A percentile compares a stretch with the other conserved stretches of the same genome.
Evolutionary conservation across 2,113 vertebrate species (phyloP).

Genomic region (Plecotus auritus): DNA sequence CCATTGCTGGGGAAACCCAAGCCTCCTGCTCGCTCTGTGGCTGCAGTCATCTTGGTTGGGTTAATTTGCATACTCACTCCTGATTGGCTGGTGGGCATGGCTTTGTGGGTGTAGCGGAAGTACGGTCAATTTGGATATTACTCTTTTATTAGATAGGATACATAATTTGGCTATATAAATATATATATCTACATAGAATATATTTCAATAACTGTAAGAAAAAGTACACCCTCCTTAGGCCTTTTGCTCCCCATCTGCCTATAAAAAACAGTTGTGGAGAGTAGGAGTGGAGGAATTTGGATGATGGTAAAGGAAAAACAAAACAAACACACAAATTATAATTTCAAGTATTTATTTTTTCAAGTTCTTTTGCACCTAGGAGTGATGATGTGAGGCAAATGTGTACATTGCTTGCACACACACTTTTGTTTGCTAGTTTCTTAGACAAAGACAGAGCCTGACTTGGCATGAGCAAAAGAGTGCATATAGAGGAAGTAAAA

Average conservation of each 20-base stretch:
- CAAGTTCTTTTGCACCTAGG: neutral
- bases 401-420: neutral
- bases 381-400: neutral
- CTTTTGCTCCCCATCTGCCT: neutral
- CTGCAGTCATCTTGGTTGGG: too few relatives aligned
- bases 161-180: slow-evolving; percentile 13
- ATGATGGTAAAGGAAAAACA: neutral
- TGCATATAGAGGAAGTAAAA: neutral
- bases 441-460: neutral
- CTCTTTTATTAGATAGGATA: neutral
- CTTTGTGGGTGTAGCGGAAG: too few relatives aligned
- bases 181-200: neutral
- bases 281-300: neutral
- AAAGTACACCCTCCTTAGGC: neutral
- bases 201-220: neutral
- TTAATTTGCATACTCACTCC: too few relatives aligned
- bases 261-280: neutral
- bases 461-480: neutral
- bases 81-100: too few relatives aligned
- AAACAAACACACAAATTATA: neutral
- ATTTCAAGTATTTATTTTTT: neutral
- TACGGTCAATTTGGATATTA: too few relatives aligned
- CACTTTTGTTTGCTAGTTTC: neutral
- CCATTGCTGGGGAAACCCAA: too few relatives aligned
- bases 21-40: too few relatives aligned